Evolutionary conservation across 2,888 invertebrate species (phyloP).

Genomic region (Apodemia mormo): DNA sequence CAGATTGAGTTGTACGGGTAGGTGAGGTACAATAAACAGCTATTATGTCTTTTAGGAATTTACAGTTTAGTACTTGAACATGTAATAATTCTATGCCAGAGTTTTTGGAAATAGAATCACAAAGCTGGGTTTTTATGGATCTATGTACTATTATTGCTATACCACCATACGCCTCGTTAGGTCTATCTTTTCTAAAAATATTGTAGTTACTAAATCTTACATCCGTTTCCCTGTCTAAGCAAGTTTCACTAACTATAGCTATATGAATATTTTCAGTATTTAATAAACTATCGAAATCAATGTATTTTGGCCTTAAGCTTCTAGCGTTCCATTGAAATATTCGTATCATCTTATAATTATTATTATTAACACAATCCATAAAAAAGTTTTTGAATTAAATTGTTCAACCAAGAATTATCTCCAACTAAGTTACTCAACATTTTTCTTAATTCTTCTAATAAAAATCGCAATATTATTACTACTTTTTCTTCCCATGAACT

Average conservation of each 20-base stretch:
- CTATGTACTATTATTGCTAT: neutral
- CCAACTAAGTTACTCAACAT: neutral
- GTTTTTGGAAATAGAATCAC: neutral
- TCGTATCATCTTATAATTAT: neutral
- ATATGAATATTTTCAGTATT: neutral
- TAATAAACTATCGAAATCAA: neutral
- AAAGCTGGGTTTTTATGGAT: neutral
- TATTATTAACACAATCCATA: neutral
- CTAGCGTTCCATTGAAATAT: constrained; percentile 11
- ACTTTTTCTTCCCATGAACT: neutral
- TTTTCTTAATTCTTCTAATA: constrained; percentile 1
- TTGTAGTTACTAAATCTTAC: constrained; percentile 1
- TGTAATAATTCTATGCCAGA: constrained; percentile 7
- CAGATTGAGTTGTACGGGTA: constrained; percentile 25
- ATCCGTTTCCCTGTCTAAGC: constrained; percentile 4
- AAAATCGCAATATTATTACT: neutral
- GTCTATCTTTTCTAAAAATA: neutral
- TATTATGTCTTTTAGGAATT: constrained; percentile 34
- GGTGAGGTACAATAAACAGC: constrained; percentile 38
- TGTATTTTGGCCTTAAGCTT: neutral
- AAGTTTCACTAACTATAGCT: constrained; percentile 6
- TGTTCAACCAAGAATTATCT: neutral
- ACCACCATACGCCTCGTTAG: neutral
- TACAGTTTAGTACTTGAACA: constrained; percentile 37
- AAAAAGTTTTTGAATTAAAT: neutral